These are phyloP conservation scores for Eumaeus atala DNA, from an alignment of 1,140 invertebrate genomes.

Conservation along the genomic window DNA sequence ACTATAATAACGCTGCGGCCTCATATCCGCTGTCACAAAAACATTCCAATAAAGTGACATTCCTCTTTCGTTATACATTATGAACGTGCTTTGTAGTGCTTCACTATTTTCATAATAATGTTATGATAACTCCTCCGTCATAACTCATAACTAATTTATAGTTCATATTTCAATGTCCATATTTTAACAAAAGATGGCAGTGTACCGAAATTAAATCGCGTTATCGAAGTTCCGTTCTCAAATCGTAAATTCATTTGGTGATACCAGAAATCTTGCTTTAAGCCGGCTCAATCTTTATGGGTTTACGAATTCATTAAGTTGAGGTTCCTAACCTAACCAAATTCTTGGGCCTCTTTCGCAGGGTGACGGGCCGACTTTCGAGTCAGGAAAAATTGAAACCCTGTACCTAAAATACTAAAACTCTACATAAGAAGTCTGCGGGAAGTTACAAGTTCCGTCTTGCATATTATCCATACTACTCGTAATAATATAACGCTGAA, in stretches of 20 bases:
- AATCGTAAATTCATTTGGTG: not conserved
- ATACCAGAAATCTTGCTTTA: slow-evolving; percentile 14
- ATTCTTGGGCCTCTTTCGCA: slow-evolving; percentile 65
- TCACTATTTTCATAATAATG: too few species aligned
- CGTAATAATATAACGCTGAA: too few species aligned
- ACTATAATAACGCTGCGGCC: not conserved
- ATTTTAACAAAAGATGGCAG: slow-evolving; percentile 33
- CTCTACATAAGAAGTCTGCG: not conserved
- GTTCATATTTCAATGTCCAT: not conserved
- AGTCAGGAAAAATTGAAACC: slow-evolving; percentile 69
- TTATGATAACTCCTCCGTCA: not conserved
- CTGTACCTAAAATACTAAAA: slow-evolving; percentile 27
- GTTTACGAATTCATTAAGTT: slow-evolving; percentile 40
- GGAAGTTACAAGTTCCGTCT: too few species aligned
- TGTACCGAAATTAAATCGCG: slow-evolving; percentile 30
- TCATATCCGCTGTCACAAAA: not conserved
- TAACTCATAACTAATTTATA: not conserved
- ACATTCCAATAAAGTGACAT: too few species aligned
- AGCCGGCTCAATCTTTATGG: slow-evolving; percentile 52
- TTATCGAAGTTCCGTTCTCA: slow-evolving; percentile 10
- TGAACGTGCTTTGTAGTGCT: not conserved
- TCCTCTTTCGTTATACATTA: too few species aligned
- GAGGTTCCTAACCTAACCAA: slow-evolving; percentile 68
- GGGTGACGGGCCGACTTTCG: slow-evolving; percentile 63
- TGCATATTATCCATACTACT: too few species aligned